Percentiles rank a stretch among this genome's conserved stretches.
phyloP scores from a whole-genome alignment of 2,888 invertebrate genomes.

The Scrobipalpa atriplicella region DNA sequence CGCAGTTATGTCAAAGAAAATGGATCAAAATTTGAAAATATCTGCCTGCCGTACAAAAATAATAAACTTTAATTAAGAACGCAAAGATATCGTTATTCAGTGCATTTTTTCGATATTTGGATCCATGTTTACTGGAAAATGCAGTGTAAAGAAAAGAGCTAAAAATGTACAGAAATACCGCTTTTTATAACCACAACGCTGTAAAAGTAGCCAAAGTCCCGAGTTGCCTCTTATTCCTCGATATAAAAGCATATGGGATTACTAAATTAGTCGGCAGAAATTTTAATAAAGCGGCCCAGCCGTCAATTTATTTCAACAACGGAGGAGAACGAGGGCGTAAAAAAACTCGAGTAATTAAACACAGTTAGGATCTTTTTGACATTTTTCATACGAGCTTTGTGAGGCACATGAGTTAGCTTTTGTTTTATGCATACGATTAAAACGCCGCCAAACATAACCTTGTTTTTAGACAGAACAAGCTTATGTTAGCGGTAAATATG shows the following conservation, averaged over 20 bases:
- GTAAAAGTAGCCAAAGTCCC: not conserved
- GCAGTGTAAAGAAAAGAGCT: too few relatives aligned
- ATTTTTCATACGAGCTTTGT: slow-evolving; percentile 35
- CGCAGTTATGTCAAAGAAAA: too few relatives aligned
- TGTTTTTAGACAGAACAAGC: not conserved
- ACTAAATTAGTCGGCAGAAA: slow-evolving; percentile 52
- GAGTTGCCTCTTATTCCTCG: slow-evolving; percentile 21
- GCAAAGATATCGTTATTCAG: too few relatives aligned
- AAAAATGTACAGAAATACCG: too few relatives aligned
- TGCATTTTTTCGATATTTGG: too few relatives aligned
- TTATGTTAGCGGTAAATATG: not conserved
- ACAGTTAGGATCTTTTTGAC: slow-evolving; percentile 30
- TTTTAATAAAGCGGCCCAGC: slow-evolving; percentile 43
- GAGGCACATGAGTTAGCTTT: slow-evolving; percentile 9
- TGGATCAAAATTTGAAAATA: too few relatives aligned
- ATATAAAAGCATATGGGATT: slow-evolving; percentile 36
- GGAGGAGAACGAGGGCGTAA: slow-evolving; percentile 34
- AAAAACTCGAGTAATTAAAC: slow-evolving; percentile 46
- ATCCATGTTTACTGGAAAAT: too few relatives aligned
- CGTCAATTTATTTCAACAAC: slow-evolving; percentile 44
- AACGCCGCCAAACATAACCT: not conserved
- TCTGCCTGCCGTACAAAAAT: too few relatives aligned
- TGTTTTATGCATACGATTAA: not conserved
- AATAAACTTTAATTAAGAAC: too few relatives aligned
- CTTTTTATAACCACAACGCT: not conserved